Evolutionary conservation across 2,113 vertebrate genomes (phyloP), one percentile per base, ranked within the genome.

Genomic region (Corythornis cristatus): DNA sequence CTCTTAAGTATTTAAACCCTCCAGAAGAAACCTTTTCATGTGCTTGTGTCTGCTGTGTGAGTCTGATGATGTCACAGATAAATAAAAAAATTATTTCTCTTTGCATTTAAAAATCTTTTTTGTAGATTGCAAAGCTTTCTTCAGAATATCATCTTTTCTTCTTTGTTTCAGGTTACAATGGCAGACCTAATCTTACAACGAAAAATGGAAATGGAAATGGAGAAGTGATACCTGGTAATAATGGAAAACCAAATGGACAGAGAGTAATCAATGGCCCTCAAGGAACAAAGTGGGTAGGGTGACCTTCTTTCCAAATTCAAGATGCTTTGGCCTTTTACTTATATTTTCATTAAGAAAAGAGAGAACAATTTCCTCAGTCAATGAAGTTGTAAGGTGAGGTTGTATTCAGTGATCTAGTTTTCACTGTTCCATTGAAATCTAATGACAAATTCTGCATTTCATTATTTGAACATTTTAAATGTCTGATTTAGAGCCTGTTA

Each of bases 271-370:
- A 98, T 96, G 99, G 99, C 46, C 99, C 99, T 86, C 98, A 99
- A 98, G 99, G 99, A 98, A 98, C 96, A 91, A 99, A 98, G 98
- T 99, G 99, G 99, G 99, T 99, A 98, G 98, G 97, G 97, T 97
- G 88, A 97, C 88, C 74, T 97, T 97, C 91, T 97, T 93, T 97
- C 65, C 86, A 95, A 91, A 83, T 97, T 92, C 57, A 61, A 11
- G 68, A 92, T 91, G 19, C 48, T 89, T 86, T 94, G 65, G 13
- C 54, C 56, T 92, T 73, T 85, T 60, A 37, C 3, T 76, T 86
- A 33, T 1, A 28, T 90, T 92, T 86, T 84, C 48, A 35, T 56
- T 64, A 56, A 46, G 62, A 61, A 61, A 75, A 89, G 40, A 80
- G 29, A 72, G 8, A 56, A 48, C 21, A 65, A 8, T 56, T 48